Conservation (phyloP, 2,113 vertebrate genomes). For the Tringa solitaria region DNA sequence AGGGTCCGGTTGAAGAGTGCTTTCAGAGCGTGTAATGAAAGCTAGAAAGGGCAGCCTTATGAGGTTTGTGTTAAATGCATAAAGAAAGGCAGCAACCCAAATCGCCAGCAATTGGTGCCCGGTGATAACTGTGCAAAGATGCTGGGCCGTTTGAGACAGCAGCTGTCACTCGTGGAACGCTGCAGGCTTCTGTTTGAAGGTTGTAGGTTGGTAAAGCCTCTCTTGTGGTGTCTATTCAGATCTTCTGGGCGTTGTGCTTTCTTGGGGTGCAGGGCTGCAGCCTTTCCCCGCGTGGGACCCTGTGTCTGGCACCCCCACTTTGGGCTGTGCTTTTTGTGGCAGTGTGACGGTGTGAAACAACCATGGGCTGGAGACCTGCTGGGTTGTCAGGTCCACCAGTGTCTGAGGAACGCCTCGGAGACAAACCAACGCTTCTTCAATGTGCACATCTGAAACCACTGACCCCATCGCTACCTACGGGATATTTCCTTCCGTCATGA, state of each 20-base stretch:
- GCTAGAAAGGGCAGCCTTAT: not conserved
- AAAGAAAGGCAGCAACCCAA: not conserved
- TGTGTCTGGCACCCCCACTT: not conserved
- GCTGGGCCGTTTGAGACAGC: not conserved
- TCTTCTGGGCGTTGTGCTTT: not conserved
- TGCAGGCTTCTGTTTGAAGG: not conserved
- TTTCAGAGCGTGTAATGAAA: not conserved
- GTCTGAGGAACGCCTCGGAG: not conserved
- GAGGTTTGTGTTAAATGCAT: not conserved
- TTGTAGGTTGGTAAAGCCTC: not conserved
- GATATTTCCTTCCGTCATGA: not conserved
- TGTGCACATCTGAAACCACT: not conserved
- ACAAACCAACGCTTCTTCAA: not conserved
- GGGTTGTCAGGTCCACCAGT: not conserved
- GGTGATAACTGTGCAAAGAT: not conserved
- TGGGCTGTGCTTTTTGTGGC: not conserved
- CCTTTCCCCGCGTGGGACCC: not conserved
- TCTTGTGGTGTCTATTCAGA: not conserved
- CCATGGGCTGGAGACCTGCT: not conserved
- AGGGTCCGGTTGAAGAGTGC: not conserved
- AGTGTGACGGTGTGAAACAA: fast-evolving
- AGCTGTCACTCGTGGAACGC: not conserved
- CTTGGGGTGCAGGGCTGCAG: not conserved
- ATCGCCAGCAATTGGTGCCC: not conserved
- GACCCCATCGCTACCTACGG: not conserved